Base-by-base conservation (phyloP, 2,797 vertebrate species). In the Poeciliopsis turneri region DNA sequence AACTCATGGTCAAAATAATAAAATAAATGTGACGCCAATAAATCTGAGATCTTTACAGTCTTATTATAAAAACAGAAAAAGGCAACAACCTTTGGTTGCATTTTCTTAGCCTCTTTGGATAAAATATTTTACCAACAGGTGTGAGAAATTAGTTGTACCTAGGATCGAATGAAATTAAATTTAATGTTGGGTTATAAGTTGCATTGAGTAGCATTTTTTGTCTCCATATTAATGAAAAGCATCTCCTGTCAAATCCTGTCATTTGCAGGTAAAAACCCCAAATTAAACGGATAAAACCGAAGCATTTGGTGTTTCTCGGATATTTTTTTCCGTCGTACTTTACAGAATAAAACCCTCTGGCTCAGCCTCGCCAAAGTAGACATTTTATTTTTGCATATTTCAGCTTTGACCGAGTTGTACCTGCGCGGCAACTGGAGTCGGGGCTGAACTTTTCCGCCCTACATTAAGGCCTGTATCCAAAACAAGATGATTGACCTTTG, bases 401-500 rank as follows among this genome's bases (percentile, higher is more conserved):
- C 68, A n/a, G 41, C 41, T 45, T n/a, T 45, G 64, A 68, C 64
- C 36, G 41, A 15, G 43, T 70, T 70, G 25, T 45, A 70, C 79
- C 76, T 80, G 61, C 2, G 47, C 30, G 30, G 76, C 86, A 88
- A 76, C 78, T 81, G 79, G 80, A 82, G 68, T 74, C 59, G 33
- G 41, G 49, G 69, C 77, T 81, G 79, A 89, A 89, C 87, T 90
- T 92, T 70, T 86, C 87, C 80, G 90, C 83, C 74, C 82, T 80
- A 84, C 89, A 92, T 89, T 74, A 83, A 89, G 89, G 85, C 59
- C 68, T 45, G 78, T 47, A 85, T 88, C 89, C 86, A 88, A 90
- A 93, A 93, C 84, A 91, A 84, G 85, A 89, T 89, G 89, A 84
- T 86, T 93, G 89, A 93, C 89, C 92, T 92, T 86, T 92, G 90